Conservation (phyloP, 1,140 invertebrate species). For the Drosophila grimshawi region DNA sequence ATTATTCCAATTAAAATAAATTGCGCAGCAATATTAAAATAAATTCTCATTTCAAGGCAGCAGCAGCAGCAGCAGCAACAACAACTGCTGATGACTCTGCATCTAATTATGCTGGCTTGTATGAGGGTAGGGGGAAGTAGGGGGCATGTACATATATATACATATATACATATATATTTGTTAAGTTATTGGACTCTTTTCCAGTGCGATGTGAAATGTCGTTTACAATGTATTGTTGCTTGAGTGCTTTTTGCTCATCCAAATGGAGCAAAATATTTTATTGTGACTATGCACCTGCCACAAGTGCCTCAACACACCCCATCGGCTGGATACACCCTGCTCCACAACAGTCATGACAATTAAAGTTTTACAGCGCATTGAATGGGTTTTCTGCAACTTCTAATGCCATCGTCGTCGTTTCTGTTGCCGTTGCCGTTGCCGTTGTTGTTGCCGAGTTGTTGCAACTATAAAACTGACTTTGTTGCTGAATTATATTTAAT, state of each 20-base stretch:
- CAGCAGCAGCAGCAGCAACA: conserved; percentile 3
- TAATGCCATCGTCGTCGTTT: conserved; percentile 15
- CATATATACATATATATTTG: conserved; percentile 21
- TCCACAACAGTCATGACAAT: conserved; percentile 40
- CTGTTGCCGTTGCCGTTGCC: no score
- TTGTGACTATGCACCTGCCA: conserved; percentile 40
- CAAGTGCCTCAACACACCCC: conserved; percentile 11
- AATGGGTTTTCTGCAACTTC: conserved; percentile 37
- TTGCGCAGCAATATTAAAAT: conserved; percentile 82
- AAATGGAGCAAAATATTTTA: conserved; percentile 52
- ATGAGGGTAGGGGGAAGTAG: conserved; percentile 33
- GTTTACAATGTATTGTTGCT: conserved; percentile 31
- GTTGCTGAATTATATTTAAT: conserved; percentile 83
- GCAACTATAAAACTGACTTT: conserved; percentile 78
- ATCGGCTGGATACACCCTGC: neutral
- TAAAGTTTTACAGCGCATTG: conserved; percentile 72
- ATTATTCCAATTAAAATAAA: conserved; percentile 84
- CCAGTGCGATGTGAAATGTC: neutral
- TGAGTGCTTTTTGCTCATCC: conserved; percentile 56
- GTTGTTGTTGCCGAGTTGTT: conserved; percentile 42
- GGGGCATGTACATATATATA: conserved; percentile 27
- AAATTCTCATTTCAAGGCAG: conserved; percentile 66
- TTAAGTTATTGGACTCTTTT: neutral
- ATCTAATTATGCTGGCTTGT: conserved; percentile 53
- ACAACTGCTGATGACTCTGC: conserved; percentile 47